These are phyloP conservation scores for Trichomalopsis sarcophagae DNA, from an alignment of 1,140 invertebrate species.

Conservation along the genomic window DNA sequence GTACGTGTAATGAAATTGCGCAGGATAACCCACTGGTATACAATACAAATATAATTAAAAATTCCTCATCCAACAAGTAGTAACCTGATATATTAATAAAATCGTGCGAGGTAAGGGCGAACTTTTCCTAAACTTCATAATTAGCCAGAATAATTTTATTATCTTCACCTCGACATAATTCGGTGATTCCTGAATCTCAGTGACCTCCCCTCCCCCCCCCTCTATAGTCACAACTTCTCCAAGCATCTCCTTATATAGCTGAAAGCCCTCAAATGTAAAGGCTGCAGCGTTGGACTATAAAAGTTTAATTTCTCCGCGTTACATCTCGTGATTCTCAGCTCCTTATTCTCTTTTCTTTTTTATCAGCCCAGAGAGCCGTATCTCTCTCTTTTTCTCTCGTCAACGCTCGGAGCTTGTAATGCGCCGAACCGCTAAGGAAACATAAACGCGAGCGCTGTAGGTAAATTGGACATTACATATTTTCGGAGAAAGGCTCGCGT, in stretches of 20 bases:
- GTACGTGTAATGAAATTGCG: too few relatives aligned
- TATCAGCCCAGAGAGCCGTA: not conserved
- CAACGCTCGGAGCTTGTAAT: constrained; percentile 21
- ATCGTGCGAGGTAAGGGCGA: too few relatives aligned
- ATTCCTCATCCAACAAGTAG: too few relatives aligned
- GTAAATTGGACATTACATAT: constrained; percentile 61
- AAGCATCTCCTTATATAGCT: not conserved
- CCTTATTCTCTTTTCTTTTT: constrained; percentile 20
- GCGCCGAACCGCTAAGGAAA: constrained; percentile 61
- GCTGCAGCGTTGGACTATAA: not conserved
- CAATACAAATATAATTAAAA: too few relatives aligned
- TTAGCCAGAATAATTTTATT: too few relatives aligned
- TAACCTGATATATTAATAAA: too few relatives aligned
- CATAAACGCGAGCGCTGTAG: constrained; percentile 61
- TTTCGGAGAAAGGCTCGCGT: constrained; percentile 51
- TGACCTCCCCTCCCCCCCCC: too few relatives aligned
- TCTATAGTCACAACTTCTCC: not conserved
- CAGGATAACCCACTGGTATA: too few relatives aligned
- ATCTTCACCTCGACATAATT: not conserved
- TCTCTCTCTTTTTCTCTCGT: constrained; percentile 15
- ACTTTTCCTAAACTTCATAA: too few relatives aligned
- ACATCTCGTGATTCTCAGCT: not conserved
- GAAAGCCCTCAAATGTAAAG: constrained; percentile 8
- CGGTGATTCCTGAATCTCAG: not conserved
- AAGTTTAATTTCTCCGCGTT: constrained; percentile 65